These are phyloP conservation scores for Dimorphilus gyrociliatus DNA, from an alignment of 2,888 invertebrate genomes.

Conservation along the genomic window DNA sequence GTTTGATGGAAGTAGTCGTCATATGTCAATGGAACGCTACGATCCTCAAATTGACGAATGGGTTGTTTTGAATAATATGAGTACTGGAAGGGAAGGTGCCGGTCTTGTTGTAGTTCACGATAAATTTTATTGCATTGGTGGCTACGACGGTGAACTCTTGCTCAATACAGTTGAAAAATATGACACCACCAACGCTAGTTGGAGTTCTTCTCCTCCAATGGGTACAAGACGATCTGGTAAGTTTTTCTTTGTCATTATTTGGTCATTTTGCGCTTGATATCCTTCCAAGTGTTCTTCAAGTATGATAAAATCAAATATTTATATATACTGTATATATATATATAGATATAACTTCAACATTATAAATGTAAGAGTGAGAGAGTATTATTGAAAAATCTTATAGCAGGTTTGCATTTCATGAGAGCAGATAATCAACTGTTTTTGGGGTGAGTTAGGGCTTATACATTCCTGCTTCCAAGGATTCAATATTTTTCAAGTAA, in stretches of 20 bases:
- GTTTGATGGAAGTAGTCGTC: constrained; percentile 32
- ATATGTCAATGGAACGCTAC: constrained; percentile 32
- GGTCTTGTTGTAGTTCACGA: constrained; percentile 32
- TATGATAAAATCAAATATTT: too few species aligned
- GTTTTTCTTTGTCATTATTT: not conserved
- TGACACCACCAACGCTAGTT: constrained; percentile 22
- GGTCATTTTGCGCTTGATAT: too few species aligned
- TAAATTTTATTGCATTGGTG: constrained; percentile 32
- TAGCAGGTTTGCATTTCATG: too few species aligned
- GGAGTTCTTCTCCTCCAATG: constrained; percentile 30
- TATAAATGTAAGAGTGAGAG: too few species aligned
- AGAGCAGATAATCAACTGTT: too few species aligned
- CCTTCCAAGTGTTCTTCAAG: too few species aligned
- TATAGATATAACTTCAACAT: too few species aligned
- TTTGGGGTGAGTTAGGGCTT: too few species aligned
- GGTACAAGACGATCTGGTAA: constrained; percentile 28
- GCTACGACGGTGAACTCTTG: constrained; percentile 33
- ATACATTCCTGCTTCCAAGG: too few species aligned
- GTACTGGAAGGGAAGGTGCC: constrained; percentile 26
- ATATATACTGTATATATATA: too few species aligned
- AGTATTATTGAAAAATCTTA: too few species aligned
- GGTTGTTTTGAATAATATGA: constrained; percentile 24
- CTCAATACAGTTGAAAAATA: constrained; percentile 30
- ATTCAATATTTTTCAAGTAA: too few species aligned
- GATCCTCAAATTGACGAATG: constrained; percentile 28